A percentile compares a stretch with the other conserved stretches of the same genome.
These are phyloP conservation scores for Plodia interpunctella DNA, from an alignment of 1,140 invertebrate genomes.

Conservation along the genomic window DNA sequence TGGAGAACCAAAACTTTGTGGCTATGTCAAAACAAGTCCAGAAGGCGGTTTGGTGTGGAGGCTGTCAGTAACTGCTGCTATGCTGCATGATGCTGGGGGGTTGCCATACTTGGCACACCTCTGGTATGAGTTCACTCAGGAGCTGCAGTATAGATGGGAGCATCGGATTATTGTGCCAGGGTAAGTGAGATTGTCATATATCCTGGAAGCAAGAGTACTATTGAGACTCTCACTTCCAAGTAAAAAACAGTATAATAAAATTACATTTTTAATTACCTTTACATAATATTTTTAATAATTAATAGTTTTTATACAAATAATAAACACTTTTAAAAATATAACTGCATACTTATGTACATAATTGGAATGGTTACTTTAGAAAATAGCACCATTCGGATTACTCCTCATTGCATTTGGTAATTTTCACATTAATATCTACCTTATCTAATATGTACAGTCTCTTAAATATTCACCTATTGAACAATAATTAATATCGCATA, in stretches of 20 bases:
- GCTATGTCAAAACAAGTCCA: slow-evolving; percentile 85
- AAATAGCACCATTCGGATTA: slow-evolving; percentile 63
- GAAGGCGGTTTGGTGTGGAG: slow-evolving; percentile 89
- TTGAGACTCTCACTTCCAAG: too few relatives aligned
- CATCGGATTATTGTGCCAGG: slow-evolving; percentile 87
- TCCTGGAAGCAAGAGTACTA: too few relatives aligned
- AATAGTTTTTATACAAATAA: slow-evolving; percentile 9
- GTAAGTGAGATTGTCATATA: too few relatives aligned
- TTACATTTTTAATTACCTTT: neutral
- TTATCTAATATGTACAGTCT: slow-evolving; percentile 28
- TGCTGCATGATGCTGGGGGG: slow-evolving; percentile 88
- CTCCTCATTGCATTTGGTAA: slow-evolving; percentile 33
- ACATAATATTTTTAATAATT: neutral
- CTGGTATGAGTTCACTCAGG: slow-evolving; percentile 94
- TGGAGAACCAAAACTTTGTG: slow-evolving; percentile 48
- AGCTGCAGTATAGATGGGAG: slow-evolving; percentile 94
- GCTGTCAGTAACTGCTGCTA: slow-evolving; percentile 87
- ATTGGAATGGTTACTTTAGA: neutral
- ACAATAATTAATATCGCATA: too few relatives aligned
- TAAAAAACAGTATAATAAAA: too few relatives aligned
- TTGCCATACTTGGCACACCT: slow-evolving; percentile 89
- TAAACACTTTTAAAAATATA: slow-evolving; percentile 12
- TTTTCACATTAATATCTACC: slow-evolving; percentile 16
- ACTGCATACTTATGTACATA: slow-evolving; percentile 7
- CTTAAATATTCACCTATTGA: neutral